Conservation (phyloP, 2,888 invertebrate species). For the Drosophila robusta region DNA sequence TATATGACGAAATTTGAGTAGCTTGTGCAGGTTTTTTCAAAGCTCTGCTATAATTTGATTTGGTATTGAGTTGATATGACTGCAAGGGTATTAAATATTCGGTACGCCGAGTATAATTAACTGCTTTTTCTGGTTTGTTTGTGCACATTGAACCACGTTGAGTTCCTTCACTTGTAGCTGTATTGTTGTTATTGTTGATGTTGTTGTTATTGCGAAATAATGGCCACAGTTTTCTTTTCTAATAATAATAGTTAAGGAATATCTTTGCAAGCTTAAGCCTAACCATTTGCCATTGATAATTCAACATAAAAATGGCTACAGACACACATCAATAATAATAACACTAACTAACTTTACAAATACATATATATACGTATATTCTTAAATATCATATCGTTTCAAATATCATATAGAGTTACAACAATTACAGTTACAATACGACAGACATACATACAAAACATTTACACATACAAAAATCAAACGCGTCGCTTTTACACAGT, state of each 20-base stretch:
- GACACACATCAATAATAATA: conserved; percentile 40
- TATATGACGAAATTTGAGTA: too few species aligned
- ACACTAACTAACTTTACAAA: conserved; percentile 52
- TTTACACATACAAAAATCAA: conserved; percentile 64
- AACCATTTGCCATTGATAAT: conserved; percentile 20
- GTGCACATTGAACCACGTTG: conserved; percentile 43
- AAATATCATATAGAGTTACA: conserved; percentile 49
- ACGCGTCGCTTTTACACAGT: conserved; percentile 56
- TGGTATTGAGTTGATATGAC: background rate
- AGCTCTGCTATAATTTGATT: too few species aligned
- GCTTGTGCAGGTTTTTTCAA: too few species aligned
- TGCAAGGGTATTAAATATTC: conserved; percentile 19
- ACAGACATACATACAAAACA: conserved; percentile 51
- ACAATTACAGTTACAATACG: conserved; percentile 58
- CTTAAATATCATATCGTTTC: conserved; percentile 36
- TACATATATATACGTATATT: conserved; percentile 33
- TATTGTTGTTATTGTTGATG: background rate
- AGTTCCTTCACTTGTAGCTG: conserved; percentile 37
- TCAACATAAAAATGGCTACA: conserved; percentile 39
- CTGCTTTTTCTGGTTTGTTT: conserved; percentile 19
- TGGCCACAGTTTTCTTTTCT: conserved; percentile 41
- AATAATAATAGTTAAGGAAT: conserved; percentile 49
- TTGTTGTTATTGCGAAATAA: conserved; percentile 27
- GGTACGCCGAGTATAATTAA: background rate
- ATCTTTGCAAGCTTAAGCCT: conserved; percentile 48